These are phyloP conservation scores for Monodelphis domestica DNA, from an alignment of 2,797 vertebrate genomes.

Conservation along the genomic window DNA sequence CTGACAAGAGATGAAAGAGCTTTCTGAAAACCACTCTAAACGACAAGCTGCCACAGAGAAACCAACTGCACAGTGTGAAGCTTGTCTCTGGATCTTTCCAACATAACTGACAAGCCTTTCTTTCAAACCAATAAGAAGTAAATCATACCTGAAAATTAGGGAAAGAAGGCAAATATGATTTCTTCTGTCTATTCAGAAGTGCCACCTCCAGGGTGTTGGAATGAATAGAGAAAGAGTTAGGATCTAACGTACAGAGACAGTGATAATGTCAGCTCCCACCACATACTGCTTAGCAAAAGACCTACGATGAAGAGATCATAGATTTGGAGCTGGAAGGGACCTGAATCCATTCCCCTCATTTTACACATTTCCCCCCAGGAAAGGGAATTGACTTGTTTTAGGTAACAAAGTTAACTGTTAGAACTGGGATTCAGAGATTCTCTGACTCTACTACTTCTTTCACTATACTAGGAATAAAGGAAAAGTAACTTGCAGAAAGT, in stretches of 20 bases:
- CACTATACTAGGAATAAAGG: neutral
- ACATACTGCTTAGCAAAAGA: neutral
- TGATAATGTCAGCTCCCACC: neutral
- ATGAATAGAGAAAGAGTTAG: neutral
- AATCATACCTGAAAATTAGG: neutral
- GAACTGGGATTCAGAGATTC: neutral
- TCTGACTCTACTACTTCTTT: neutral
- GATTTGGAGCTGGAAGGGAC: neutral
- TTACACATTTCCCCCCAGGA: neutral
- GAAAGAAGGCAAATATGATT: neutral
- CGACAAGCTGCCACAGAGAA: neutral
- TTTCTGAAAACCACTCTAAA: neutral
- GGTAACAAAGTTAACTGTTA: neutral
- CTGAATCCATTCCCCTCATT: neutral
- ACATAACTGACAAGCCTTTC: neutral
- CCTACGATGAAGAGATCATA: neutral
- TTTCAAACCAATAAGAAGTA: neutral
- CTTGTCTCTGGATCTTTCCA: neutral
- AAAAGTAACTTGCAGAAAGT: neutral
- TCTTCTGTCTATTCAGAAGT: neutral
- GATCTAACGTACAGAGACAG: neutral
- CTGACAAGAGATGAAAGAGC: neutral
- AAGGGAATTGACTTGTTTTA: neutral
- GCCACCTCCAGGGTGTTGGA: neutral
- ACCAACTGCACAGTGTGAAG: neutral